Evolutionary conservation across 1,140 invertebrate genomes (phyloP).

Genomic region (Tenebrio molitor): DNA sequence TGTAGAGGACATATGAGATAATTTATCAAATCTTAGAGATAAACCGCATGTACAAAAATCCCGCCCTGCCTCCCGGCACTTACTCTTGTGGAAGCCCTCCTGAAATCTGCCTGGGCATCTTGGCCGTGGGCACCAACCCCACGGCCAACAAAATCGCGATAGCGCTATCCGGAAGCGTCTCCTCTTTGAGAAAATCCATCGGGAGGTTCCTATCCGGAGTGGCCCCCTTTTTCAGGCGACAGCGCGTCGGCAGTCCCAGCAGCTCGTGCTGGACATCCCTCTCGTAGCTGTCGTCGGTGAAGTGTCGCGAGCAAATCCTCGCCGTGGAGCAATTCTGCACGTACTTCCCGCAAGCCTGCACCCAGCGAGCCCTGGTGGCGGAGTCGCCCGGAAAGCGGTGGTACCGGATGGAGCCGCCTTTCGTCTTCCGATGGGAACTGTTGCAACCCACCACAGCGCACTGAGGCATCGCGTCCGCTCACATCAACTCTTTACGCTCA

Average conservation of each 20-base stretch:
- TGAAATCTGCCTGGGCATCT: slow-evolving; percentile 67
- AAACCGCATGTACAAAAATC: too few relatives aligned
- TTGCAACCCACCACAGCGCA: slow-evolving; percentile 72
- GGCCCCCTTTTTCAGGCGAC: slow-evolving; percentile 69
- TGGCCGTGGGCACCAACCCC: slow-evolving; percentile 69
- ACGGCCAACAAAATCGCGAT: slow-evolving; percentile 67
- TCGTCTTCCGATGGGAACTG: slow-evolving; percentile 72
- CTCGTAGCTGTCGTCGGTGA: slow-evolving; percentile 71
- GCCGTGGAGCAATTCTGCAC: slow-evolving; percentile 72
- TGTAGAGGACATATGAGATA: too few relatives aligned
- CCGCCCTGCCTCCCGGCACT: slow-evolving; percentile 54
- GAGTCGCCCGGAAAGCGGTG: slow-evolving; percentile 72
- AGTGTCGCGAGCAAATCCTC: slow-evolving; percentile 72
- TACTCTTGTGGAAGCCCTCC: slow-evolving; percentile 66
- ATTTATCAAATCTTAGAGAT: too few relatives aligned
- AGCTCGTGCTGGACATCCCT: slow-evolving; percentile 73
- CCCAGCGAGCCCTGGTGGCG: slow-evolving; percentile 69
- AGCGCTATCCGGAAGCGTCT: slow-evolving; percentile 55
- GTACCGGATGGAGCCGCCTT: slow-evolving; percentile 71
- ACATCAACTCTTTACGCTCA: not conserved
- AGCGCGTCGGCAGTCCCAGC: slow-evolving; percentile 70
- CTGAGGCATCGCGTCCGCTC: slow-evolving; percentile 69
- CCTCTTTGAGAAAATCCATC: slow-evolving; percentile 54
- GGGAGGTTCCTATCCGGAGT: slow-evolving; percentile 66
- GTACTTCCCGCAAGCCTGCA: slow-evolving; percentile 69